These are phyloP conservation scores for Chymomyza amoena DNA, from an alignment of 2,888 invertebrate species.

Conservation along the genomic window DNA sequence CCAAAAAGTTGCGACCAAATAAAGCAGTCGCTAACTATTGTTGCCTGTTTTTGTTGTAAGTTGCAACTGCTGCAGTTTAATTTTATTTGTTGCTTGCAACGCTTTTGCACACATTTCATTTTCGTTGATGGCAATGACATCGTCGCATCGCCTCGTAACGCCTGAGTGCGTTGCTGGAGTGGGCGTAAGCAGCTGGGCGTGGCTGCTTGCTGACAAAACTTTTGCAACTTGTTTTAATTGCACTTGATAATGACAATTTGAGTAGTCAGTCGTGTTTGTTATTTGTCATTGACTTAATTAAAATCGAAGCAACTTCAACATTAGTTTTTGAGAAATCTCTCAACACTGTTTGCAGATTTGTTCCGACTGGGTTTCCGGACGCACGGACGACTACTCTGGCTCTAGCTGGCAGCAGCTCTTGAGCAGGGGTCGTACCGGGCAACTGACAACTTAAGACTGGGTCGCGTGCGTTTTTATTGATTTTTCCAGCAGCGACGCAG, in stretches of 20 bases:
- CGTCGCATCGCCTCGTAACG: not conserved
- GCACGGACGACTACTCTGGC: too few relatives aligned
- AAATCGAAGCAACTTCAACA: conserved; percentile 23
- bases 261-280: not conserved
- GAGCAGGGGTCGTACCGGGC: conserved; percentile 6
- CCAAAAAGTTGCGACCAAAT: not conserved
- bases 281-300: conserved; percentile 41
- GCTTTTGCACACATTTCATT: conserved; percentile 26
- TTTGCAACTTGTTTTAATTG: conserved; percentile 33
- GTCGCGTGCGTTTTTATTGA: conserved; percentile 63
- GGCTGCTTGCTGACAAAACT: not conserved
- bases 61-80: not conserved
- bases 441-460: conserved; percentile 8
- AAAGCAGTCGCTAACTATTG: conserved; percentile 14
- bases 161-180: conserved; percentile 19
- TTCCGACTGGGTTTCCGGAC: not conserved
- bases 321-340: not conserved
- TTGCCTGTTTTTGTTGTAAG: conserved; percentile 12
- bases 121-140: conserved; percentile 42
- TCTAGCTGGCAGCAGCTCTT: not conserved
- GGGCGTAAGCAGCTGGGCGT: not conserved
- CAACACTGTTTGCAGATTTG: not conserved
- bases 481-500: conserved; percentile 49
- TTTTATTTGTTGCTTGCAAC: conserved; percentile 23
- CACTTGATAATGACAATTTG: conserved; percentile 42